A percentile compares a stretch with the other conserved stretches of the same genome.
Conservation (phyloP, 2,113 vertebrate genomes). For the Notothenia rossii region DNA sequence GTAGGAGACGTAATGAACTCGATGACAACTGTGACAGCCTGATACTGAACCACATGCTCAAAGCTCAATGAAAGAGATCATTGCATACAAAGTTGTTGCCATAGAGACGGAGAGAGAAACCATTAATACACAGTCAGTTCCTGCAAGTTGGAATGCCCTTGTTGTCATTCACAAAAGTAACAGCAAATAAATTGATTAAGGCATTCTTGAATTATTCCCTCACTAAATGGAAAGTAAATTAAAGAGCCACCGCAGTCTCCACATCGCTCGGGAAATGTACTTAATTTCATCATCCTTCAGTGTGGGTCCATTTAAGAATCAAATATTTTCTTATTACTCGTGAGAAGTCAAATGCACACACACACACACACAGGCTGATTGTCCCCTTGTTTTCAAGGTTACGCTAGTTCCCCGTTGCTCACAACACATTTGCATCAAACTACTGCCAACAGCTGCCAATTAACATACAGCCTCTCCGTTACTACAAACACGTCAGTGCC, state of each 20-base stretch:
- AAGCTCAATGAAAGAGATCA: not conserved
- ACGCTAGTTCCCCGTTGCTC: constrained; percentile 50
- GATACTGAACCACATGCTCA: not conserved
- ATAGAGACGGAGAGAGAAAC: not conserved
- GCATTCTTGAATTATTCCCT: constrained; percentile 58
- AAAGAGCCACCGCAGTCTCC: constrained; percentile 41
- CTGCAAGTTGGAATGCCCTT: constrained; percentile 16
- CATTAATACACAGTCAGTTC: not conserved
- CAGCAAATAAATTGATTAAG: constrained; percentile 41
- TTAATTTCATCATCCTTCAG: constrained; percentile 68
- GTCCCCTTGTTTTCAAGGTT: constrained; percentile 69
- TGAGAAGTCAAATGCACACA: constrained; percentile 33
- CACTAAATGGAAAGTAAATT: constrained; percentile 55
- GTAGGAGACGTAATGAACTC: not conserved
- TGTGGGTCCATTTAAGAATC: constrained; percentile 65
- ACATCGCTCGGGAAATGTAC: constrained; percentile 43
- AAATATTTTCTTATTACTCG: constrained; percentile 62
- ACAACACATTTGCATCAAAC: constrained; percentile 72
- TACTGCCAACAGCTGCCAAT: constrained; percentile 74
- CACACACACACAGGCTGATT: not conserved
- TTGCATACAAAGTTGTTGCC: not conserved
- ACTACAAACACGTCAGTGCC: constrained; percentile 64
- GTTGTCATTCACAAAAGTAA: constrained; percentile 46
- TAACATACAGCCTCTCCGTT: constrained; percentile 67
- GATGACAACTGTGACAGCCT: not conserved